These are phyloP conservation scores for Cancer borealis DNA, from an alignment of 2,888 invertebrate species.

Conservation along the genomic window DNA sequence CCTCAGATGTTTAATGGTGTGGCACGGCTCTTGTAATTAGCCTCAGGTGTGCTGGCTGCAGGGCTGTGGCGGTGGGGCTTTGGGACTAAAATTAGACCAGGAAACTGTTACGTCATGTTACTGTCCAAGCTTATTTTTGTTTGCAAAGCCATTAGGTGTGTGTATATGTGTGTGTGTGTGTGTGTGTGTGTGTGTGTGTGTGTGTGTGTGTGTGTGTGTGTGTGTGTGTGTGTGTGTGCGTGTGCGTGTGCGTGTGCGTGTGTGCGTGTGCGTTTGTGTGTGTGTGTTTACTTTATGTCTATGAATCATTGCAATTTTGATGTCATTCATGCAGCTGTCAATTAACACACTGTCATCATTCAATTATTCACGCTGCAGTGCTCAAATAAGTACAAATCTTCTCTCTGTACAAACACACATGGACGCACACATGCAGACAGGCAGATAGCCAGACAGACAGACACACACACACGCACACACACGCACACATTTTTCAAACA, in stretches of 20 bases:
- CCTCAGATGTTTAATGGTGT: not conserved
- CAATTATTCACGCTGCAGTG: too few species aligned
- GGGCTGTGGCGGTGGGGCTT: not conserved
- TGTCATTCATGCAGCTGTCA: not conserved
- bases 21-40: not conserved
- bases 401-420: not conserved
- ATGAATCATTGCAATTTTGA: not conserved
- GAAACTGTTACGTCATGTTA: conserved; percentile 7
- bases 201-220: too few species aligned
- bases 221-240: not conserved
- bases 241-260: conserved; percentile 25
- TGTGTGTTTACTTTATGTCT: not conserved
- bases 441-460: not conserved
- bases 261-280: conserved; percentile 17
- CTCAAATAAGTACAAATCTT: too few species aligned
- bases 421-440: not conserved
- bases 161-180: not conserved
- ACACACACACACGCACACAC: not conserved
- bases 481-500: not conserved
- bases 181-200: not conserved
- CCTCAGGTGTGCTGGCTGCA: not conserved
- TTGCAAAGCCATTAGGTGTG: not conserved
- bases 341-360: not conserved
- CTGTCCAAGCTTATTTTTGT: not conserved
- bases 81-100: not conserved